These are phyloP conservation scores for Aphidius ervi DNA, from an alignment of 1,140 invertebrate species.

Conservation along the genomic window DNA sequence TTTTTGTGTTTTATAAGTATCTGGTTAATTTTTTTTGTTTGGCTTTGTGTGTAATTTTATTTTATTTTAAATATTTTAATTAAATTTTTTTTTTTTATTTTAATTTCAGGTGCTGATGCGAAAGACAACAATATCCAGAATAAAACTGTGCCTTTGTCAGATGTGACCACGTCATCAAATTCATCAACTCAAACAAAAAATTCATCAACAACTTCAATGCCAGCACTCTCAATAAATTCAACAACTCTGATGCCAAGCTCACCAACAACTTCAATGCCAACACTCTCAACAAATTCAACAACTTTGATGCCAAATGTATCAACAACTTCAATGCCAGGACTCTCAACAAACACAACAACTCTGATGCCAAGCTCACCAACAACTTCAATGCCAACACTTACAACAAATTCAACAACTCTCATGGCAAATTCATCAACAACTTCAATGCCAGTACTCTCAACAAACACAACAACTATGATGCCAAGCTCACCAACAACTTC, in stretches of 20 bases:
- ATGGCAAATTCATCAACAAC: constrained; percentile 1
- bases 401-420: neutral
- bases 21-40: too few species aligned
- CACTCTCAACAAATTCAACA: neutral
- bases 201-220: neutral
- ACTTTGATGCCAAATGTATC: neutral
- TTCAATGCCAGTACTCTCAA: constrained; percentile 11
- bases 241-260: constrained; percentile 24
- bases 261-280: neutral
- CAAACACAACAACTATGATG: constrained; percentile 24
- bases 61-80: too few species aligned
- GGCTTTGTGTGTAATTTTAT: too few species aligned
- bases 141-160: too few species aligned
- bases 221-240: constrained; percentile 28
- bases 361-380: constrained; percentile 24
- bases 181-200: too few species aligned
- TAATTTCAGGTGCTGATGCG: too few species aligned
- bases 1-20: too few species aligned
- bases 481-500: constrained; percentile 23
- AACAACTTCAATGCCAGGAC: constrained; percentile 11
- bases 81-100: too few species aligned
- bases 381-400: neutral
- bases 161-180: too few species aligned
- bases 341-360: constrained; percentile 26
- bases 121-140: too few species aligned